A percentile compares a stretch with the other conserved stretches of the same genome.
These are phyloP conservation scores for Carassius carassius DNA, from an alignment of 2,113 vertebrate genomes.

Conservation along the genomic window DNA sequence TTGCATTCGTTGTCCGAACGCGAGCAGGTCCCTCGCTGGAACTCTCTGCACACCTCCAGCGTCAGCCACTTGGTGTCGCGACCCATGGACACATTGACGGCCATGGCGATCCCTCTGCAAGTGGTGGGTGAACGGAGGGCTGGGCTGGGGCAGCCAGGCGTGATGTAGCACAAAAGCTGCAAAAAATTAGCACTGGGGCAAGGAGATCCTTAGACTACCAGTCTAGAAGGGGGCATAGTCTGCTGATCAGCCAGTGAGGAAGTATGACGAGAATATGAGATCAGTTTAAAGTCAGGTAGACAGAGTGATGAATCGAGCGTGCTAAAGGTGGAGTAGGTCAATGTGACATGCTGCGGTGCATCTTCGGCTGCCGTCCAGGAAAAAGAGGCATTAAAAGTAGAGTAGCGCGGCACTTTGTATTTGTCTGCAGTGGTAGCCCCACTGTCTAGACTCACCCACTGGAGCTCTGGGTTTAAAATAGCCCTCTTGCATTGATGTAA, in stretches of 20 bases:
- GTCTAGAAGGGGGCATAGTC: constrained; percentile 44
- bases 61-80: constrained; percentile 99
- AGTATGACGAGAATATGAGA: not conserved
- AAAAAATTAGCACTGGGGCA: not conserved
- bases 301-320: constrained; percentile 53
- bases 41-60: constrained; percentile 98
- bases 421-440: constrained; percentile 37
- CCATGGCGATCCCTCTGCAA: constrained; percentile 67
- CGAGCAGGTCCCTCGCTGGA: constrained; percentile 96
- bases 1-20: constrained; percentile 94
- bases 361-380: constrained; percentile 41
- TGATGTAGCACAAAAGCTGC: constrained; percentile 39
- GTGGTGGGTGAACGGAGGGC: constrained; percentile 4
- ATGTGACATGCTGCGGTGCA: constrained; percentile 50
- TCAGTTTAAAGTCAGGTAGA: constrained; percentile 40
- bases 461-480: constrained; percentile 15
- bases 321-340: constrained; percentile 60
- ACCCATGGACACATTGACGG: constrained; percentile 90
- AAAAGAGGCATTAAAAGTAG: constrained; percentile 37
- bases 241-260: constrained; percentile 5
- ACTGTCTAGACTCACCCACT: constrained; percentile 33
- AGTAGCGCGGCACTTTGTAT: constrained; percentile 21
- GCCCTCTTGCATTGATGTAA: constrained; percentile 1
- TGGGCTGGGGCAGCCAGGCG: constrained; percentile 46
- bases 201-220: constrained; percentile 14